phyloP scores from a whole-genome alignment of 2,113 vertebrate species.

The Dasypus novemcinctus region DNA sequence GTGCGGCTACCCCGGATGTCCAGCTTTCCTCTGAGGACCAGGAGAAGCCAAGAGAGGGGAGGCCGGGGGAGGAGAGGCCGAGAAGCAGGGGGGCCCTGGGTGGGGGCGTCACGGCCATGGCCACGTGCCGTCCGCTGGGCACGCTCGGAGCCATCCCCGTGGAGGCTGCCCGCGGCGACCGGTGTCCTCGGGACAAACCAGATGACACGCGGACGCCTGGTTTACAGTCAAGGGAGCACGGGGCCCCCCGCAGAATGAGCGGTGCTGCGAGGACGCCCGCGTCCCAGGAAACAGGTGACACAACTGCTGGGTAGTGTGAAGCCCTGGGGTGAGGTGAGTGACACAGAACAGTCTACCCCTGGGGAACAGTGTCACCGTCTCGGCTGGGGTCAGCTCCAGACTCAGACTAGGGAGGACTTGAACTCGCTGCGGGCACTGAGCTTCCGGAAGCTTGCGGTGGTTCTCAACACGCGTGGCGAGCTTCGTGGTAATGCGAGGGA shows the following conservation, averaged over 20 bases:
- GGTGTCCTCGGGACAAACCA: background rate
- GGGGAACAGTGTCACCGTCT: background rate
- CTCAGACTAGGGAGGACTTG: background rate
- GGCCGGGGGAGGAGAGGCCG: fast-evolving
- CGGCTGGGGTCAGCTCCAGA: background rate
- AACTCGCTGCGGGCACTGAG: background rate
- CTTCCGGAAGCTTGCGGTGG: background rate
- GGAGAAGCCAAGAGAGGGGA: background rate
- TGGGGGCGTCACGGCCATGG: background rate
- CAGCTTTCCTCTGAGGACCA: background rate
- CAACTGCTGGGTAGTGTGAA: background rate
- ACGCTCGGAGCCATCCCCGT: background rate
- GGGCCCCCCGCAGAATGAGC: background rate
- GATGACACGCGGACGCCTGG: background rate
- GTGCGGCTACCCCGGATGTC: background rate
- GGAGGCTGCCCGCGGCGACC: background rate
- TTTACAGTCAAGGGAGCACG: background rate
- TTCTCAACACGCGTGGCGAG: background rate
- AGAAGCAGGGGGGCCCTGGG: background rate
- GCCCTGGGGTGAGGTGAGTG: background rate
- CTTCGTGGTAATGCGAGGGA: background rate
- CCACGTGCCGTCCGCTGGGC: background rate
- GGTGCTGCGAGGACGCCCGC: background rate
- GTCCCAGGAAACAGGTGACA: background rate
- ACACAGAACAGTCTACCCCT: background rate